phyloP scores from a whole-genome alignment of 2,113 vertebrate species.

The Condylura cristata region DNA sequence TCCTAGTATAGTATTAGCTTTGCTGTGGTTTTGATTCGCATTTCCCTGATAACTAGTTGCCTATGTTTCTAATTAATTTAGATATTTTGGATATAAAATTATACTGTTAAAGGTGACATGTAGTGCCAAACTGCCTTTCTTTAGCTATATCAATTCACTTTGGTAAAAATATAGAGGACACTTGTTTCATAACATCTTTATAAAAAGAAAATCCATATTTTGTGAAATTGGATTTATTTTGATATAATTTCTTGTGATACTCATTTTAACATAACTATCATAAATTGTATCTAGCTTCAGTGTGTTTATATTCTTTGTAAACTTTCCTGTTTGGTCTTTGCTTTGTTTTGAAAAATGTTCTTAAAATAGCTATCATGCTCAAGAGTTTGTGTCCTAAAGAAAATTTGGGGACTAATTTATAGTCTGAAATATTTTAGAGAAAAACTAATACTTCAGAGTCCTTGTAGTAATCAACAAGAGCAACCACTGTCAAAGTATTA shows the following conservation, averaged over 20 bases:
- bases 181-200: background rate
- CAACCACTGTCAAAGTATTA: slow-evolving; percentile 4
- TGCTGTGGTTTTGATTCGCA: background rate
- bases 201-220: background rate
- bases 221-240: background rate
- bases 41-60: background rate
- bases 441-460: background rate
- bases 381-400: background rate
- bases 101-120: background rate
- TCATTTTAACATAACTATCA: background rate
- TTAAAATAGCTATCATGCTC: slow-evolving; percentile 5
- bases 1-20: background rate
- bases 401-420: background rate
- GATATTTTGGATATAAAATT: background rate
- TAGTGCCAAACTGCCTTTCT: slow-evolving; percentile 17
- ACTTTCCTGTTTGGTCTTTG: background rate
- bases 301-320: background rate
- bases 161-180: background rate
- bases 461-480: background rate
- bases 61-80: background rate
- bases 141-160: background rate
- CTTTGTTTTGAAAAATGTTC: slow-evolving; percentile 32
- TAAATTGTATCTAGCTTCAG: background rate
- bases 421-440: background rate
- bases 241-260: background rate